Evolutionary conservation across 2,888 invertebrate species (phyloP).

Genomic region (Shargacucullia verbasci): DNA sequence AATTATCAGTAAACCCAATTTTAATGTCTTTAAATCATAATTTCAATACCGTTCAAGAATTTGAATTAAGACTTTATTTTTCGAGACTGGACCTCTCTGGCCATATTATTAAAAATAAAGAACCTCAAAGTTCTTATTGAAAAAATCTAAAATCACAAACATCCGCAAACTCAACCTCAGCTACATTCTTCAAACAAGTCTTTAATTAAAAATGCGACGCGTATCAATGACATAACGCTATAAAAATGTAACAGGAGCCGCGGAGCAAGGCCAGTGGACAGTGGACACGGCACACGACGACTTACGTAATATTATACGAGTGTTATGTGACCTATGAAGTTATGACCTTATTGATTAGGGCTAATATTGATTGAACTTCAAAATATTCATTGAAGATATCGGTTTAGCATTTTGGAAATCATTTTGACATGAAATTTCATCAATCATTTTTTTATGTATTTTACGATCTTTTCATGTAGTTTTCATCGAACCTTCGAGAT

Average conservation of each 20-base stretch:
- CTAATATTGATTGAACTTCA: not conserved
- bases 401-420: too few species aligned
- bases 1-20: too few species aligned
- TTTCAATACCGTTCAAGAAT: too few species aligned
- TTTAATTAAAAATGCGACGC: conserved; percentile 30
- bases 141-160: not conserved
- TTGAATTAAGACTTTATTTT: too few species aligned
- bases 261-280: conserved; percentile 48
- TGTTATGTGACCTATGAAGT: conserved; percentile 7
- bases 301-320: conserved; percentile 8
- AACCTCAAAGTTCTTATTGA: too few species aligned
- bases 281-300: conserved; percentile 5
- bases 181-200: conserved; percentile 20
- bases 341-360: conserved; percentile 5
- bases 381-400: not conserved
- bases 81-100: too few species aligned
- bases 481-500: too few species aligned
- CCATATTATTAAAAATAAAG: too few species aligned
- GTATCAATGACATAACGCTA: conserved; percentile 47
- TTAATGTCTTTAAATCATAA: too few species aligned
- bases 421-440: too few species aligned
- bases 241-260: conserved; percentile 53
- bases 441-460: too few species aligned
- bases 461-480: too few species aligned
- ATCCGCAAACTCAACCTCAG: conserved; percentile 15